Base-by-base conservation (phyloP, 2,888 invertebrate genomes). In the Lasioglossum morio region DNA sequence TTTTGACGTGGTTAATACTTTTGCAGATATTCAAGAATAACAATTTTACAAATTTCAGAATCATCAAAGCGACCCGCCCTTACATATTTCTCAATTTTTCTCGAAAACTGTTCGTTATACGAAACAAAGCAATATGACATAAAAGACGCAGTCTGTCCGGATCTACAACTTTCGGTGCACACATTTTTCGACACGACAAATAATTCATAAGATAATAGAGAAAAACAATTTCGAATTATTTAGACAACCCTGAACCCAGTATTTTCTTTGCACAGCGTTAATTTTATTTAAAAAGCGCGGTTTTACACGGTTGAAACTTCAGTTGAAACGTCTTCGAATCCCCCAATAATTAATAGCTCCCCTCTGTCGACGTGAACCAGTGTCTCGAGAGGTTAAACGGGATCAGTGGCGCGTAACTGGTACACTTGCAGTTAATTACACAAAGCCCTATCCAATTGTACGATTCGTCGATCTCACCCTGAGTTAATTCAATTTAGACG, bases 381-480 rank as follows among this genome's bases (percentile, higher is more conserved):
- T 53, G 66, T 43, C 84, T 43, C 19, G 53, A n/a, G 63, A 30
- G 72, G 80, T 86, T 82, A 86, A 87, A 81, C 48, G 77, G 53
- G 82, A 87, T 82, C 82, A 79, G 77, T 48, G 48, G 30, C 77
- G 77, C 73, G 70, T 72, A 80, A 46, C 72, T 85, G 73, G 69
- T 85, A 43, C 12, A 88, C 85, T 87, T 85, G 80, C 82, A 72
- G 79, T 85, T 85, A 77, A 87, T 81, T 81, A 77, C 63, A 53
- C 60, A 66, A 37, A 43, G 48, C 37, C 66, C 81, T 86, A 82
- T 86, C 87, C 87, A 86, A 86, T 82, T 76, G 82, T 34, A 78
- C 82, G 76, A 77, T 73, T 66, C 53, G 69, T 78, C 86, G 80
- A 82, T 86, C 75, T 72, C 82, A 77, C 85, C 63, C 73, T 82